phyloP scores from a whole-genome alignment of 2,113 vertebrate species.

The Nothoprocta perdicaria region DNA sequence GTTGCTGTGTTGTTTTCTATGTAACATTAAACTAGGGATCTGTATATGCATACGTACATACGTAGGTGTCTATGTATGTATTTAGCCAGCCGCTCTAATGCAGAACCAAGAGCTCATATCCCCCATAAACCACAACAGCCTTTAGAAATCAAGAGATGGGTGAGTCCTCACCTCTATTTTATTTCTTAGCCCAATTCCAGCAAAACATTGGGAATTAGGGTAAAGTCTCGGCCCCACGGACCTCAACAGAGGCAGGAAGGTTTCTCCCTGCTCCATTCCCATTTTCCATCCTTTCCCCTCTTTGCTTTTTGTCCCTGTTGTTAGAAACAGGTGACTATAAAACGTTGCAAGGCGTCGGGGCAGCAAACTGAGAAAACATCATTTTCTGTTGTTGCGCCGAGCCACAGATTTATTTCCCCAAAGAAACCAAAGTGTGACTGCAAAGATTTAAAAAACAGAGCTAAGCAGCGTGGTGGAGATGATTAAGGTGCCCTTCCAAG shows the following conservation, averaged over 20 bases:
- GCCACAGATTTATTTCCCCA: slow-evolving; percentile 20
- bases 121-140: neutral
- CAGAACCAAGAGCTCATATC: neutral
- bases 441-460: neutral
- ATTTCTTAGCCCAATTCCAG: neutral
- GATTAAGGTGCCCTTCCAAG: slow-evolving; percentile 36
- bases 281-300: neutral
- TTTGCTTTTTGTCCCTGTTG: neutral
- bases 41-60: accelerated
- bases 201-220: accelerated
- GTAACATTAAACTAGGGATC: neutral
- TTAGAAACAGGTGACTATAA: neutral
- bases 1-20: neutral
- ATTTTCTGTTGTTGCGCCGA: neutral
- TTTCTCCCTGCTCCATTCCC: neutral
- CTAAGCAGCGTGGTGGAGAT: neutral
- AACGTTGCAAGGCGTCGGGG: neutral
- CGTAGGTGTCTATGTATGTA: accelerated
- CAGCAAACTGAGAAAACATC: slow-evolving; percentile 35
- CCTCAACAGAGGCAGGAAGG: neutral
- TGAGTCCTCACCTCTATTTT: neutral
- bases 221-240: neutral
- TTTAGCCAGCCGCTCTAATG: neutral
- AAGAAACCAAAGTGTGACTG: slow-evolving; percentile 36
- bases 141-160: neutral